A percentile compares a stretch with the other conserved stretches of the same genome.
phyloP scores from a whole-genome alignment of 2,888 invertebrate species.

The Eurytoma adleriae region DNA sequence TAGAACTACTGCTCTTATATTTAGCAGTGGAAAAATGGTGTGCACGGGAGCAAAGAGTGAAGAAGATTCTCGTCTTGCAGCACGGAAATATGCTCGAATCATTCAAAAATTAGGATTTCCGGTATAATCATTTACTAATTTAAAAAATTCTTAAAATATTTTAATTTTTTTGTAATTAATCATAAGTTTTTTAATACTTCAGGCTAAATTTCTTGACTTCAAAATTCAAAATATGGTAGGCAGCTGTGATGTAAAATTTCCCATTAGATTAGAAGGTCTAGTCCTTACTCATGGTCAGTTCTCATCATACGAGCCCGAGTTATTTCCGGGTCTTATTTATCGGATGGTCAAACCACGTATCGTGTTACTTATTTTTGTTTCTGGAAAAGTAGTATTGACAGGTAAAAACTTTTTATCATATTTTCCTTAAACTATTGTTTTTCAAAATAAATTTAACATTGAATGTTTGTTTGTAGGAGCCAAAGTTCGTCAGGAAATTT shows the following conservation, averaged over 20 bases:
- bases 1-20: conserved; percentile 92
- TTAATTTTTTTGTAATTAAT: background rate
- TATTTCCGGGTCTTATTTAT: conserved; percentile 99
- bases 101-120: conserved; percentile 89
- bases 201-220: conserved; percentile 88
- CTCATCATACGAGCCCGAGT: conserved; percentile 93
- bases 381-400: conserved; percentile 98
- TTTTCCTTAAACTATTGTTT: conserved; percentile 9
- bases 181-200: conserved; percentile 48
- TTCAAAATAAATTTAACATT: conserved; percentile 23
- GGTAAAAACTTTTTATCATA: conserved; percentile 63
- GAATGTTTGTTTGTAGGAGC: conserved; percentile 80
- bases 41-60: conserved; percentile 92
- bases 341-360: conserved; percentile 98
- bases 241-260: conserved; percentile 91
- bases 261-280: conserved; percentile 87
- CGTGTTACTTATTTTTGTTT: conserved; percentile 97
- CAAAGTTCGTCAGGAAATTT: conserved; percentile 94
- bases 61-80: conserved; percentile 86
- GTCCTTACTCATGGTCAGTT: conserved; percentile 90
- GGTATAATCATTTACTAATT: conserved; percentile 71
- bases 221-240: conserved; percentile 77
- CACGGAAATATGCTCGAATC: conserved; percentile 88
- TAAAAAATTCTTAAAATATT: conserved; percentile 51
- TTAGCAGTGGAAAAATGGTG: conserved; percentile 92